Evolutionary conservation across 2,888 invertebrate species (phyloP), one percentile per base, ranked within the genome.

Genomic region (Teleiodes luculella): DNA sequence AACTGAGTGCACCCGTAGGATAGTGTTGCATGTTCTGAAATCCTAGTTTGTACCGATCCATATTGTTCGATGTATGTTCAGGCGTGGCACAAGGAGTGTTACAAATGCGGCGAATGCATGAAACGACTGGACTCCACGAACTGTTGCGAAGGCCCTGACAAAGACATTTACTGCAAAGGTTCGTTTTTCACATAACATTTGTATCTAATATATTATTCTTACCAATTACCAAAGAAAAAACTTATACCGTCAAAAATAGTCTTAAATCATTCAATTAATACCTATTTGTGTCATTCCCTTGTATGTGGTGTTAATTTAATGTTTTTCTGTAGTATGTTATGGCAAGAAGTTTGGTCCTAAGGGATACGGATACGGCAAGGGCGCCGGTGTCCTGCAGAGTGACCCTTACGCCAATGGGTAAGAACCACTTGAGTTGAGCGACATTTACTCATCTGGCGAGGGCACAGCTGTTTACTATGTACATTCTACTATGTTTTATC

Each of bases 101-200:
- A 94, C 94, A 97, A 96, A 91, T 97, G 97, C 92, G 95, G 92
- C 82, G 92, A 93, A 72, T 97, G 97, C 91, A 89, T 91, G 74
- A 97, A 96, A 91, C 92, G 95, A 80, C 92, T 97, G 91, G 96
- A 97, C 91, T 97, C 97, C 66, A 93, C 95, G 77, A 95, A 95
- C 91, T 96, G 95, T 91, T 96, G 96, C 88, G 97, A 97, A 89
- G 98, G 96, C 76, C 95, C 97, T 73, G 97, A 98, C 85, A 96
- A 95, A 92, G 96, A 98, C 82, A 96, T 98, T 91, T 98, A 97
- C 91, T 98, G 98, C 92, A 97, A 96, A 95, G 96, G 97, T 96
- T 92, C 78, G 92, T 91, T 70, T 68, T 59, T 67, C n/a, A 63
- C 31, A 37, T 39, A 52, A 18, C 18, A 41, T 41, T 20, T 18